Conservation (phyloP, 2,797 vertebrate genomes). For the Cirrhinus mrigala region DNA sequence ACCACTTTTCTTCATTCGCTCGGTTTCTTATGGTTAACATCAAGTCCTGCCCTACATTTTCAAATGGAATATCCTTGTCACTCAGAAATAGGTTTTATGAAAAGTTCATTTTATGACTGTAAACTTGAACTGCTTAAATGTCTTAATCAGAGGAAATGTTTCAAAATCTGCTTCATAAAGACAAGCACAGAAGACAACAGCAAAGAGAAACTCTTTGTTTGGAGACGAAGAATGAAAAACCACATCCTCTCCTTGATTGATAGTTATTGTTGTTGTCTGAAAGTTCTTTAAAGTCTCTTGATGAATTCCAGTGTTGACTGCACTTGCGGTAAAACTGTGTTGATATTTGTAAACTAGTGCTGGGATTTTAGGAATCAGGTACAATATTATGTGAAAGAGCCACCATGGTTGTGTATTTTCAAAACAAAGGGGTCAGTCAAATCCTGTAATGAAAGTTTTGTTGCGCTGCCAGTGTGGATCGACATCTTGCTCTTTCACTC, state of each 20-base stretch:
- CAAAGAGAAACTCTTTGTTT: neutral
- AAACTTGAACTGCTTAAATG: neutral
- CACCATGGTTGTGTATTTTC: neutral
- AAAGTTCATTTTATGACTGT: neutral
- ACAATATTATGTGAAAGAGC: slow-evolving; percentile 12
- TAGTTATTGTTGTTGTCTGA: neutral
- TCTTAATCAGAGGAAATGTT: neutral
- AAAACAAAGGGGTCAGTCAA: slow-evolving; percentile 21
- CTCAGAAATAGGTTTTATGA: neutral
- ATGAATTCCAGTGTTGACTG: neutral
- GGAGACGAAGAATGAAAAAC: neutral
- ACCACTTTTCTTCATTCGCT: neutral
- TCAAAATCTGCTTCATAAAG: neutral
- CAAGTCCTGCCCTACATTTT: neutral
- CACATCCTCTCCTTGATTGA: neutral
- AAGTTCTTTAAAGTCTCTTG: neutral
- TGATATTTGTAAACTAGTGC: neutral
- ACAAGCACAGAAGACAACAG: neutral
- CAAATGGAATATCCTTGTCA: neutral
- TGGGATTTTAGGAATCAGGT: neutral
- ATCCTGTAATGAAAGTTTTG: slow-evolving; percentile 34
- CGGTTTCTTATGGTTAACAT: neutral
- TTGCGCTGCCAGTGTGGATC: slow-evolving; percentile 17
- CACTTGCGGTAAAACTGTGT: neutral
- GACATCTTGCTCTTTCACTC: neutral